Evolutionary conservation across 2,113 vertebrate genomes (phyloP), one percentile per base, ranked within the genome.

Genomic region (Nothoprocta pentlandii): DNA sequence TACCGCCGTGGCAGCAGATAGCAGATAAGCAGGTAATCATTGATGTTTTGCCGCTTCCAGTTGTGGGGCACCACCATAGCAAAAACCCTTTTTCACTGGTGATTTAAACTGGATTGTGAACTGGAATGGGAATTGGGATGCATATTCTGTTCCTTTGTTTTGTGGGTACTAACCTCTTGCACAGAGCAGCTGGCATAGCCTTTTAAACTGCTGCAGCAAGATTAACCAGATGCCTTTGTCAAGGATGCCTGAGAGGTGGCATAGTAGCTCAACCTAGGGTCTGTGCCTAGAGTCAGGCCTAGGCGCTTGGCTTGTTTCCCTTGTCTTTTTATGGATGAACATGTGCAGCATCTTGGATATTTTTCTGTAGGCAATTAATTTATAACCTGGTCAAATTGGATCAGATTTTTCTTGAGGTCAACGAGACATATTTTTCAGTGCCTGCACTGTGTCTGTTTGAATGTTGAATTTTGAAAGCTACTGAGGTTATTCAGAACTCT

Each of bases 401-500:
- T 47, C 12, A 9, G 21, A 3, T 64, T 79, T 93, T 62, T 81
- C 54, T 80, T 79, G 77, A 73, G 70, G 54, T 73, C 80, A 79
- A 71, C 49, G 51, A 73, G 46, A 14, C 30, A 26, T n/a, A 25
- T 41, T 53, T 90, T 79, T 69, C 44, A 79, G 13, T 21, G 12
- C 5, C 26, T 87, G n/a, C 20, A 23, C 36, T 76, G 83, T 16
- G 44, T 79, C 71, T 6, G 61, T 92, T 92, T 95, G 67, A 95
- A 74, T 89, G 83, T 62, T 54, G 69, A 34, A 32, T 74, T 92
- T 36, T 56, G 83, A 80, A 89, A 69, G 41, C 67, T 80, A 69
- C 49, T 5, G 41, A 89, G 16, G 30, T 51, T 85, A 32, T 87
- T 93, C 70, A 84, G 59, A 92, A 87, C 81, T 90, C 83, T 89